Conservation (phyloP, 2,113 vertebrate genomes). For the Erinaceus europaeus region DNA sequence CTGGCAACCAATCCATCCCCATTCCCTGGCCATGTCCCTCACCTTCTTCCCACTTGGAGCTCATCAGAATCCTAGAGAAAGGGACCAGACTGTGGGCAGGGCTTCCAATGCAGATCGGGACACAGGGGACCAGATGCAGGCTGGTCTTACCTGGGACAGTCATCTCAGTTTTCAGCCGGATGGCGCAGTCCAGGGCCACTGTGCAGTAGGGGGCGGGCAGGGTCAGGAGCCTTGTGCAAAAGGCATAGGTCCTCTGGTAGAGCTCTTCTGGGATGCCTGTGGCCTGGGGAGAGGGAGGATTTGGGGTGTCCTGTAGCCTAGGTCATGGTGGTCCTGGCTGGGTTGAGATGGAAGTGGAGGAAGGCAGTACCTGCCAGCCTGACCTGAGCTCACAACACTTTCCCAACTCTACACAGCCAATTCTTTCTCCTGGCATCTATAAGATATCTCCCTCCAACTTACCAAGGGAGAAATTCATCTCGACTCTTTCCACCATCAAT, state of each 20-base stretch:
- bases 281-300: slow-evolving; percentile 78
- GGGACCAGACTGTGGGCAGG: not conserved
- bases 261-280: slow-evolving; percentile 89
- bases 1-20: not conserved
- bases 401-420: not conserved
- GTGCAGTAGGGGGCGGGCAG: slow-evolving; percentile 92
- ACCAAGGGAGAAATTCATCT: not conserved
- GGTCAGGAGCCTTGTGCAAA: slow-evolving; percentile 90
- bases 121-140: accelerated
- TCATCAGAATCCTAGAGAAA: not conserved
- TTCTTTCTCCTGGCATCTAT: not conserved
- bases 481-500: accelerated
- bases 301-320: not conserved
- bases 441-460: not conserved
- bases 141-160: slow-evolving; percentile 83
- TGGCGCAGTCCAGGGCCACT: slow-evolving; percentile 88
- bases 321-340: not conserved
- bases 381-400: not conserved
- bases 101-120: not conserved
- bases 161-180: slow-evolving; percentile 86
- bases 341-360: accelerated
- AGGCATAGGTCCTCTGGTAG: slow-evolving; percentile 88
- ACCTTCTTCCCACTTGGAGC: not conserved
- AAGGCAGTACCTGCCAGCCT: not conserved
- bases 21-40: not conserved